Base-by-base conservation (phyloP, 53 echinoderm and acorn worm genomes). In the Henricia sp. region DNA sequence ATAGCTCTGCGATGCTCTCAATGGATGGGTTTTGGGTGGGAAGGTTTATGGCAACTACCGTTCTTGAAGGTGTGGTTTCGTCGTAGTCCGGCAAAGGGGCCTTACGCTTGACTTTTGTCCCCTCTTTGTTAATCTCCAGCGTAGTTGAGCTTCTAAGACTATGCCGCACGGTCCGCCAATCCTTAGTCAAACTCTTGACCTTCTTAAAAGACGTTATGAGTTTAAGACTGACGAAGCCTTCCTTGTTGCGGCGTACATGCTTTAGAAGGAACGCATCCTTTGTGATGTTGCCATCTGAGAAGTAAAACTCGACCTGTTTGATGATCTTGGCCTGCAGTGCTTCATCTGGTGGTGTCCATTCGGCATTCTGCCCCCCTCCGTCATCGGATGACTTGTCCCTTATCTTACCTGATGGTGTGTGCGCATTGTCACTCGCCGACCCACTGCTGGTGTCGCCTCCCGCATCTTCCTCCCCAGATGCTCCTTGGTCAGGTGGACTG, bases 191-290 rank as follows among this genome's bases (percentile, higher is more conserved):
- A 24, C 90, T 92, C 64, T 90, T 92, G 24, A 99, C 92, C 86
- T 99, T 99, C 63, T 99, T 99, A 68, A 99, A 99, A 35, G 99
- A 99, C 25, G 99, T 92, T 30, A 99, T 94, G 54, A 99, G 78
- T 57, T 99, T 99, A 10, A 99, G 88, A 74, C 99, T 99, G 62
- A 99, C 99, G 32, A 88, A 99, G 12, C 99, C 99, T 71, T 99
- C 90, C 74, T 95, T 92, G 56, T 99, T 99, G 21, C 99, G 84
- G 29, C 89, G 85, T 24, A 97, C 92, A 66, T 97, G 99, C 78
- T 97, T 97, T 50, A 97, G 57, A 3, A 97, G 92, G 65, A 97
- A 97, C 11, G 99, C 94, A 92, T 97, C 99, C 64, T 94, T 97
- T 14, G 92, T 92, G 30, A 97, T 97, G 70, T 97, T 97, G 41